Conservation (phyloP, 2,888 invertebrate genomes). For the Aleiodes alternator region DNA sequence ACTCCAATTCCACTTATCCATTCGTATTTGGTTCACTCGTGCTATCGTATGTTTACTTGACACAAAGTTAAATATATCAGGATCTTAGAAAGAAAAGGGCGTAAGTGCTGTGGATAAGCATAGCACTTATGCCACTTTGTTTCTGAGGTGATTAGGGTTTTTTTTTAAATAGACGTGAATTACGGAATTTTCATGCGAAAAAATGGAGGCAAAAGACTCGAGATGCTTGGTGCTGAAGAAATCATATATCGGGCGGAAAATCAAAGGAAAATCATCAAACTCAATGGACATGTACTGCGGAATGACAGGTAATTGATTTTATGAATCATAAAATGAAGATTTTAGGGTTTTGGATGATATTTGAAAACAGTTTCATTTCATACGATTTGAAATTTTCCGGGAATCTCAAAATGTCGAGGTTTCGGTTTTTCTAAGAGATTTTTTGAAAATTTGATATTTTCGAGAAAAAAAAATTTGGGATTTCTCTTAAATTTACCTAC, state of each 20-base stretch:
- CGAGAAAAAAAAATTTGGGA: no score
- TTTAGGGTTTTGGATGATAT: not conserved
- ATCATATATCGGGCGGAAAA: conserved; percentile 56
- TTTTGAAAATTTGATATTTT: no score
- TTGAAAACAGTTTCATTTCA: no score
- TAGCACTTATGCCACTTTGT: no score
- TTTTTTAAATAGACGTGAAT: no score
- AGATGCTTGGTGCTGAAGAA: conserved; percentile 55
- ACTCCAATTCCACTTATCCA: conserved; percentile 3
- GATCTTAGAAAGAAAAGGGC: no score
- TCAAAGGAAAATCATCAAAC: conserved; percentile 54
- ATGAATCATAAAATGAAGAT: not conserved
- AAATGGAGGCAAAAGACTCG: conserved; percentile 46
- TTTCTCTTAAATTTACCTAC: no score
- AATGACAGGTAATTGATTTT: conserved; percentile 42
- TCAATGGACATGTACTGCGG: conserved; percentile 47
- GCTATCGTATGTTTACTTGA: not conserved
- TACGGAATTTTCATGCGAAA: not conserved
- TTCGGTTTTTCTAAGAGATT: no score
- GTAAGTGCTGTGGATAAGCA: no score
- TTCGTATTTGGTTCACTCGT: conserved; percentile 22
- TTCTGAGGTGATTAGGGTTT: no score
- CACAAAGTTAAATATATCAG: not conserved
- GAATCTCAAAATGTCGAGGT: no score
- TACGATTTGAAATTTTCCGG: no score